Evolutionary conservation across 2,797 vertebrate genomes (phyloP).

Genomic region (Peromyscus melanophrys): DNA sequence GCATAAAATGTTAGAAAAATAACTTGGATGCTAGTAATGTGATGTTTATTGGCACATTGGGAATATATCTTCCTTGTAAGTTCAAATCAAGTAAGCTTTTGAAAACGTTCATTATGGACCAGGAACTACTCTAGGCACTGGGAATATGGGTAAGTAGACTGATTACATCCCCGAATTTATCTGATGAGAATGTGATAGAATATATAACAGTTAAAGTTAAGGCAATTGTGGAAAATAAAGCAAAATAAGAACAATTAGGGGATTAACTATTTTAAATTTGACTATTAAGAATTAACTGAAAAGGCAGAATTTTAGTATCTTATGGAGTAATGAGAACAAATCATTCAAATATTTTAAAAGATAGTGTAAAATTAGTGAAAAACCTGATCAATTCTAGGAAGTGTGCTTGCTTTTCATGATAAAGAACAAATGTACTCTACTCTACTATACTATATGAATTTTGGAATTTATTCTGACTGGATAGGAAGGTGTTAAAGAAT

Average conservation of each 20-base stretch:
- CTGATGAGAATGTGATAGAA: background rate
- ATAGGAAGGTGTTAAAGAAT: background rate
- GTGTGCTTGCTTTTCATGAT: background rate
- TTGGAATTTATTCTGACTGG: background rate
- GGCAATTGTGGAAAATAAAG: background rate
- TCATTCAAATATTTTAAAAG: background rate
- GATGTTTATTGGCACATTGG: background rate
- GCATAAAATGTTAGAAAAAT: background rate
- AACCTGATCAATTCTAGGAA: background rate
- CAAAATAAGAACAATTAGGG: background rate
- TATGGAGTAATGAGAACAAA: background rate
- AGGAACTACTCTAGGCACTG: background rate
- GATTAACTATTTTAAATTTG: background rate
- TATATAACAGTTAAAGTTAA: background rate
- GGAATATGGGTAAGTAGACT: background rate
- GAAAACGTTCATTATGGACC: background rate
- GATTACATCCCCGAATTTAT: background rate
- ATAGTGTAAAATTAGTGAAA: background rate
- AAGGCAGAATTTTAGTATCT: background rate
- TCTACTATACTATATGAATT: background rate
- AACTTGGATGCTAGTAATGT: background rate
- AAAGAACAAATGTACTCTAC: background rate
- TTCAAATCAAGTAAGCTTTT: background rate
- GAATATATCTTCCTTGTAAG: background rate
- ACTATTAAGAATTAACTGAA: background rate